Percentiles rank a stretch among this genome's conserved stretches.
These are phyloP conservation scores for Abramis brama DNA, from an alignment of 2,113 vertebrate species.

Conservation along the genomic window DNA sequence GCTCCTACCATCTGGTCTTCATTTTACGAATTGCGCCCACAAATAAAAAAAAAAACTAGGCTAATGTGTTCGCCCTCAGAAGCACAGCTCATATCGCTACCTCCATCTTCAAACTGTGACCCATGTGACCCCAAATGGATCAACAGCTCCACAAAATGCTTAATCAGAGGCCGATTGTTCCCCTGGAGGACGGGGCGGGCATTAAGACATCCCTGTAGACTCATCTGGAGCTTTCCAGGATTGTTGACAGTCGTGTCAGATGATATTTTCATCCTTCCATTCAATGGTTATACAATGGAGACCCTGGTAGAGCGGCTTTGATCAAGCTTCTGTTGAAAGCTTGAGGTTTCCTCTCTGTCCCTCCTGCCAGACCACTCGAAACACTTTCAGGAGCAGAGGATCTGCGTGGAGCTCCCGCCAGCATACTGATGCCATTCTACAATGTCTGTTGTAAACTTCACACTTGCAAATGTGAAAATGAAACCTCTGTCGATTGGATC, in stretches of 20 bases:
- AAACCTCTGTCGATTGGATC: conserved; percentile 37
- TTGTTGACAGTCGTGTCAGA: conserved; percentile 36
- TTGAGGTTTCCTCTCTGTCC: conserved; percentile 45
- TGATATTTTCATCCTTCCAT: conserved; percentile 40
- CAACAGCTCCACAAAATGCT: conserved; percentile 58
- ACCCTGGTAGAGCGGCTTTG: conserved; percentile 41
- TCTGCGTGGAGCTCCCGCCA: conserved; percentile 30
- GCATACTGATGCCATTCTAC: conserved; percentile 32
- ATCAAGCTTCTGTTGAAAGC: conserved; percentile 50
- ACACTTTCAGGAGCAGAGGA: conserved; percentile 24
- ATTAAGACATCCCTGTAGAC: conserved; percentile 28
- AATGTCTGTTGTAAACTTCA: conserved; percentile 42
- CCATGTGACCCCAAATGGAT: conserved; percentile 54
- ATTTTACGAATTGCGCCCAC: conserved; percentile 49
- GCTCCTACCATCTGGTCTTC: conserved; percentile 56
- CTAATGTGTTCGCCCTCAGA: conserved; percentile 62
- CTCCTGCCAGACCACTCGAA: conserved; percentile 36
- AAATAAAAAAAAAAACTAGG: conserved; percentile 52
- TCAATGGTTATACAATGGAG: conserved; percentile 26
- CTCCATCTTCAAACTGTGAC: conserved; percentile 61
- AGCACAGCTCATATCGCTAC: conserved; percentile 57
- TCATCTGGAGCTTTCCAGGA: conserved; percentile 27
- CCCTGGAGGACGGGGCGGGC: conserved; percentile 41
- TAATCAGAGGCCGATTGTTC: conserved; percentile 66
- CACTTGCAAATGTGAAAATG: conserved; percentile 55